Base-by-base conservation (phyloP, 2,797 vertebrate species). In the Thripadectes ignobilis region DNA sequence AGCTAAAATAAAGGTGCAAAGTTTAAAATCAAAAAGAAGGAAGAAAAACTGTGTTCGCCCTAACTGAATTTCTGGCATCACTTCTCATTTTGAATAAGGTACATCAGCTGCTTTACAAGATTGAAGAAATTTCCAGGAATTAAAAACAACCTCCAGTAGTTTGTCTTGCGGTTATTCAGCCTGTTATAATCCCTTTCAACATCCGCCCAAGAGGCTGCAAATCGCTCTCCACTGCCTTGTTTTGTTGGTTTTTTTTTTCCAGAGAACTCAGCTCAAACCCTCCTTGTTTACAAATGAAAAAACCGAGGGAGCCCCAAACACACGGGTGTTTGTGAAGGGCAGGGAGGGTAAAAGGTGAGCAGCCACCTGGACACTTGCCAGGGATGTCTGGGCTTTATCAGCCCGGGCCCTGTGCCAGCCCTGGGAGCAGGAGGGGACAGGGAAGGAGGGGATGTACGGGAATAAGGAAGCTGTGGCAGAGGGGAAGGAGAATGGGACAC, bases 1-100 rank as follows among this genome's bases (percentile, higher is more conserved):
- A 84, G 15, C 41, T 88, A 59, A 85, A 91, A 89, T 41, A 83
- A 94, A 93, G 29, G 73, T 20, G 20, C 34, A 29, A 76, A 59
- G 61, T 82, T 81, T 82, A 63, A 69, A 79, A 73, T 49, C 27
- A 71, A 45, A 38, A 91, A 75, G 39, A 62, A 13, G 36, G 48
- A 83, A 78, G 30, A 49, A 63, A 59, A 85, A 62, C 0, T 43
- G 61, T 16, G 29, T 41, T 69, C 0, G 0, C n/a, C 21, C 59
- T 55, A 85, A 69, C 85, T 10, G 58, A 85, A 83, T 84, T 81
- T 62, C 45, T 75, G 59, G 85, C 83, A 65, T 48, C 27, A 1
- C 51, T 88, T 86, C 63, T 12, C 24, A 57, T 86, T 92, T 54
- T 57, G 32, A 79, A 57, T 48, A 32, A 58, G 62, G 69, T 36